Conservation (phyloP, 2,113 vertebrate genomes). For the Melanocharis versteri region DNA sequence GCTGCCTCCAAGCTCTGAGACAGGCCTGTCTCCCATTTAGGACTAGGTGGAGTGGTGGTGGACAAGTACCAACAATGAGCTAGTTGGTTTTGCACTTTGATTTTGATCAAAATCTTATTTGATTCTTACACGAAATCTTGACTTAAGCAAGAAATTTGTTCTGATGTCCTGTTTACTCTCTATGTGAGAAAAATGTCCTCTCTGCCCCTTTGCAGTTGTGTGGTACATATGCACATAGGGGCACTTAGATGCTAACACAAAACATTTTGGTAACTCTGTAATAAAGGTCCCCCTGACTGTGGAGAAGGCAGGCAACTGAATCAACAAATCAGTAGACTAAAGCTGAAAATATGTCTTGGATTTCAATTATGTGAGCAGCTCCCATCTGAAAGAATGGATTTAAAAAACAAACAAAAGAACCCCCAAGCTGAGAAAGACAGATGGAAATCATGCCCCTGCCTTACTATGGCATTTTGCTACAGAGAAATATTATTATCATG, state of each 20-base stretch:
- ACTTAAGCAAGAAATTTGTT: background rate
- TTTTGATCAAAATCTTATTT: background rate
- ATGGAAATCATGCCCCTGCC: background rate
- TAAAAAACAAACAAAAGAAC: background rate
- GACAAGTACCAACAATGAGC: background rate
- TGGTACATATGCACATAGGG: background rate
- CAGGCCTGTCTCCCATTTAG: background rate
- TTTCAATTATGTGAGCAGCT: background rate
- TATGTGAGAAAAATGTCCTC: background rate
- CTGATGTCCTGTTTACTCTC: background rate
- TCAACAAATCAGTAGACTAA: background rate
- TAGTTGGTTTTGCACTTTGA: background rate
- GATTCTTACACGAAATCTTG: background rate
- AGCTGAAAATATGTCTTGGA: background rate
- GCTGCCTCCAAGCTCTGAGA: background rate
- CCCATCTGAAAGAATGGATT: background rate
- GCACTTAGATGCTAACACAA: background rate
- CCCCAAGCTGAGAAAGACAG: background rate
- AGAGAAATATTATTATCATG: background rate
- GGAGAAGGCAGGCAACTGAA: background rate
- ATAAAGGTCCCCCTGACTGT: background rate
- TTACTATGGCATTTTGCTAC: background rate
- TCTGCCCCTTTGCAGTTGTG: background rate
- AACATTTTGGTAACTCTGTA: background rate
- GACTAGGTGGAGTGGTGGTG: background rate